Evolutionary conservation across 2,888 invertebrate genomes (phyloP).

Genomic region (Aradus depressus): DNA sequence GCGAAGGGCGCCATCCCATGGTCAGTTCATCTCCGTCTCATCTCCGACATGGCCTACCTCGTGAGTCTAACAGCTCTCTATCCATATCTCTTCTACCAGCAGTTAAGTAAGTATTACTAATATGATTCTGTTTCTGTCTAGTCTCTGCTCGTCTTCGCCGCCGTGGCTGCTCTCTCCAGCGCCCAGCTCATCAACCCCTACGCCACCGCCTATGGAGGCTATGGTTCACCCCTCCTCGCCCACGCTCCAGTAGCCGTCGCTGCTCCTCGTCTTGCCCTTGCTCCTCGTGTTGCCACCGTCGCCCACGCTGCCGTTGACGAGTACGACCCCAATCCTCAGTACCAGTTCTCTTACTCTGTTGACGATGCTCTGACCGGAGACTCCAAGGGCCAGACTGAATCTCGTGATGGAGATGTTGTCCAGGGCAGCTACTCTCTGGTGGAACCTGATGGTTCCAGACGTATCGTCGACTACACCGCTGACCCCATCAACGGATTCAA

Average conservation of each 20-base stretch:
- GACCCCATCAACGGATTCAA: conserved; percentile 15
- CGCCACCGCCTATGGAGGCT: conserved; percentile 5
- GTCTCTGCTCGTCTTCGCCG: conserved; percentile 2
- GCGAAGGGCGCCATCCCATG: background rate
- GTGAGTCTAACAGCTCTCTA: background rate
- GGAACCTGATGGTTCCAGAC: conserved; percentile 12
- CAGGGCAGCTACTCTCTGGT: conserved; percentile 14
- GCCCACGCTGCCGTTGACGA: conserved; percentile 8
- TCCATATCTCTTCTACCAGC: too few species aligned
- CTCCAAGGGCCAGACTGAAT: conserved; percentile 11
- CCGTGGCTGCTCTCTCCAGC: conserved; percentile 1
- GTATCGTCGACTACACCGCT: conserved; percentile 16
- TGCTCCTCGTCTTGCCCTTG: conserved; percentile 14
- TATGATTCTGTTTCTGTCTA: background rate
- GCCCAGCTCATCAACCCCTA: conserved; percentile 2
- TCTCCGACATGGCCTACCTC: conserved; percentile 6
- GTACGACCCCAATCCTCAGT: conserved; percentile 16
- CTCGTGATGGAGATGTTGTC: conserved; percentile 15
- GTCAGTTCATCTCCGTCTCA: background rate
- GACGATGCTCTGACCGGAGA: conserved; percentile 13
- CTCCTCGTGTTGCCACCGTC: background rate
- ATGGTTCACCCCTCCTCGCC: conserved; percentile 6
- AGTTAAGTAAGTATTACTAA: background rate
- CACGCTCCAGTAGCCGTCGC: conserved; percentile 15
- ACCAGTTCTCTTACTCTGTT: conserved; percentile 13